Evolutionary conservation across 2,888 invertebrate genomes (phyloP).

Genomic region (Smittia sp.): DNA sequence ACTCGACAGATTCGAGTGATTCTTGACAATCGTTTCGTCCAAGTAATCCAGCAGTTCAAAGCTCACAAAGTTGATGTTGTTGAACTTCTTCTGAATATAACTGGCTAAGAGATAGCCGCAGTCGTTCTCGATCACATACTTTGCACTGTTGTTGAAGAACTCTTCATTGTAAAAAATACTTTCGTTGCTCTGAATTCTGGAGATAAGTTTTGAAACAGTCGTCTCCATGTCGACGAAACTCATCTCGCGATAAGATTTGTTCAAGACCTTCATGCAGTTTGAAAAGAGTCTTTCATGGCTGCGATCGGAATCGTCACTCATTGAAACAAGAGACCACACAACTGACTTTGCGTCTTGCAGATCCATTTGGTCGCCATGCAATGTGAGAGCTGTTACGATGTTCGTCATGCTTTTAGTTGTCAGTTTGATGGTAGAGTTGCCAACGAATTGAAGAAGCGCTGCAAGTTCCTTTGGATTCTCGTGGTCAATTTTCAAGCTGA

Average conservation of each 20-base stretch:
- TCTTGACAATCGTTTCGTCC: constrained; percentile 54
- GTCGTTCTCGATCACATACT: constrained; percentile 55
- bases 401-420: constrained; percentile 57
- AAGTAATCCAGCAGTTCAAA: constrained; percentile 60
- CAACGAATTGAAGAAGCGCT: constrained; percentile 58
- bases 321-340: constrained; percentile 55
- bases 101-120: constrained; percentile 56
- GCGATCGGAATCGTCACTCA: constrained; percentile 49
- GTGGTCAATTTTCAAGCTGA: constrained; percentile 59
- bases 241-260: constrained; percentile 54
- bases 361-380: constrained; percentile 54
- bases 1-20: constrained; percentile 51
- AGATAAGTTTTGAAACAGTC: constrained; percentile 56
- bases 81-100: constrained; percentile 57
- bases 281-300: constrained; percentile 57
- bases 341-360: constrained; percentile 57
- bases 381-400: constrained; percentile 56
- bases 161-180: constrained; percentile 60
- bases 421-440: constrained; percentile 49
- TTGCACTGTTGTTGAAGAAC: constrained; percentile 55
- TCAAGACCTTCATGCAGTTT: constrained; percentile 56
- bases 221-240: constrained; percentile 56
- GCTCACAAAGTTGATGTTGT: constrained; percentile 61
- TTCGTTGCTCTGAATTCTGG: constrained; percentile 49
- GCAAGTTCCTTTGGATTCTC: constrained; percentile 56